phyloP scores from a whole-genome alignment of 1,140 invertebrate species.

The Sitobion miscanthi region DNA sequence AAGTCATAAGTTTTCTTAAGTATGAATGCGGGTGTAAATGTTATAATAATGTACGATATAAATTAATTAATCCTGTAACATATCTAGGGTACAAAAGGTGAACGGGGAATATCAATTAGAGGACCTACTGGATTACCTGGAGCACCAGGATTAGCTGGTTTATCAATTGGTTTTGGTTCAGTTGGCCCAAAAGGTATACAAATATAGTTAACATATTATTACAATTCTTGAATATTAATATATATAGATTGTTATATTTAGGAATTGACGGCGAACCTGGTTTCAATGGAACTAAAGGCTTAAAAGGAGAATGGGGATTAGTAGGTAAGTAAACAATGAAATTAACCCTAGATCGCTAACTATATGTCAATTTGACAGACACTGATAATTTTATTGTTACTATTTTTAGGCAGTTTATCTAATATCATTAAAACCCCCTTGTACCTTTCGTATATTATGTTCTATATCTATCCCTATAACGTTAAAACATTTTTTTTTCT shows the following conservation, averaged over 20 bases:
- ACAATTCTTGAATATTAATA: not conserved
- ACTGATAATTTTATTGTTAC: no score
- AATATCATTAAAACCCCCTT: no score
- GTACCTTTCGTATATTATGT: no score
- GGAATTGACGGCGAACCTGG: slow-evolving; percentile 56
- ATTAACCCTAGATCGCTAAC: no score
- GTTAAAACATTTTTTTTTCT: no score
- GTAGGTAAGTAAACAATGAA: slow-evolving; percentile 64
- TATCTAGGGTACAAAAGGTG: slow-evolving; percentile 37
- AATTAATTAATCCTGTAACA: not conserved
- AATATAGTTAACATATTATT: slow-evolving; percentile 55
- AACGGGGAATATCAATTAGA: slow-evolving; percentile 56
- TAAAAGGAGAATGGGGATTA: slow-evolving; percentile 74
- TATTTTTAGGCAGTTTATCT: no score
- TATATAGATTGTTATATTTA: slow-evolving; percentile 21
- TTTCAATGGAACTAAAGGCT: slow-evolving; percentile 62
- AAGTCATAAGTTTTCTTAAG: not conserved
- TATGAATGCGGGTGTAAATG: not conserved
- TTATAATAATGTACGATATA: not conserved
- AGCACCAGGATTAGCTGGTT: slow-evolving; percentile 60
- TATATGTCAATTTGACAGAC: no score
- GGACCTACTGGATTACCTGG: slow-evolving; percentile 60
- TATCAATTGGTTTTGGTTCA: slow-evolving; percentile 61
- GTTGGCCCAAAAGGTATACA: slow-evolving; percentile 59
- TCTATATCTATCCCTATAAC: no score